Evolutionary conservation across 2,113 vertebrate species (phyloP), one percentile per base, ranked within the genome.

Genomic region (Glaucomys volans): DNA sequence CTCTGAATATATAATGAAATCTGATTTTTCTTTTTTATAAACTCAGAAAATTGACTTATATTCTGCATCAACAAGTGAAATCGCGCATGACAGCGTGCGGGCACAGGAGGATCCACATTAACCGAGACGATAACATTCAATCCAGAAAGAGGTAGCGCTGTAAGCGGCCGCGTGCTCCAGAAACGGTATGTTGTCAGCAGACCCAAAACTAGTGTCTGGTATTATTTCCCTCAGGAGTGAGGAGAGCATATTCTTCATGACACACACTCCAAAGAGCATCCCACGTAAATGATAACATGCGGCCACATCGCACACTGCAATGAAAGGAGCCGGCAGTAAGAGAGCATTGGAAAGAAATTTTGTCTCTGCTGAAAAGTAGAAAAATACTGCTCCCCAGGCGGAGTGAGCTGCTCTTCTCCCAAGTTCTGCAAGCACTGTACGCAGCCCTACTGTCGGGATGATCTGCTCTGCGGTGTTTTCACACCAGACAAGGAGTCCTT

Each of bases 1-100:
- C 66, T 81, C 30, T 30, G 17, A 82, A 40, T 8, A 42, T 2
- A 67, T 42, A 18, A 9, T 83, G 44, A 96, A 95, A 83, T 66
- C 22, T 69, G 35, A 44, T 72, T 75, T 86, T 95, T 90, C n/a
- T n/a, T 72, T 69, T 47, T 66, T 62, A 66, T 35, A 52, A 90
- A 72, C n/a, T 92, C 66, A 87, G 69, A 87, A 79, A 86, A 89
- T 94, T 14, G 71, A 71, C 84, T 96, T 52, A 18, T 8, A 22
- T 87, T 62, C 40, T 90, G 87, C 57, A 66, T 16, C 12, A 6
- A 44, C 32, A 67, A 62, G 59, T 75, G 72, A 91, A 84, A 64
- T 76, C 30, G 74, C 8, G 1, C n/a, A 35, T 44, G 67, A 16
- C 4, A 30, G 2, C 12, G 28, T 42, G 17, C 28, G 30, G 66